Base-by-base conservation (phyloP, 2,113 vertebrate species). In the Gasterosteus aculeatus region DNA sequence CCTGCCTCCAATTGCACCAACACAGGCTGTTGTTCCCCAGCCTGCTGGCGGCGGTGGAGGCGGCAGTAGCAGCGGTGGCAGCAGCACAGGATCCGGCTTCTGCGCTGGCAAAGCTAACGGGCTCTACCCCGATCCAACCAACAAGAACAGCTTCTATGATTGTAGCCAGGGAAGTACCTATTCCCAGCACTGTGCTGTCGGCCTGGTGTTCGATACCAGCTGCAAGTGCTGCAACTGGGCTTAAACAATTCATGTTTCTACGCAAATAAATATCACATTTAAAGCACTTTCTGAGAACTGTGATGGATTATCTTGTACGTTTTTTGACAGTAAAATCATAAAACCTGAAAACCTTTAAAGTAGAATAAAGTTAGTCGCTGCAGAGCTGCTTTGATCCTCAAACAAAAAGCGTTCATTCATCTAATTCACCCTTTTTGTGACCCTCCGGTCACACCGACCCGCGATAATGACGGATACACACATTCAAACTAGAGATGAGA, bases 211-310 rank as follows among this genome's bases (percentile, higher is more conserved):
- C 8, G 90, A 95, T 7, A 0, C 74, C 56, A 82, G 60, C 82
- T 95, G 94, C 76, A 66, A 66, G n/a, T 95, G 95, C 87, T 96
- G 94, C 83, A 95, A 92, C 87, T 92, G 92, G 93, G 31, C 91
- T 62, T 94, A 88, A 81, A 83, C 11, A 31, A 51, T 51, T 33
- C 22, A 33, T 2, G 63, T 35, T 57, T 5, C 18, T 63, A 58
- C 16, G 4, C 42, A 2, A 83, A 81, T 85, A 82, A 85, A 80
- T 3, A 67, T 9, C 7, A 3, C 26, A 67, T 79, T 65, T 18
- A 53, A 75, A 79, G 5, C 62, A 62, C 54, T 18, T 51, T 62
- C 8, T 38, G 33, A 53, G 10, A 9, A 61, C 22, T 56, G 8
- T 62, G 31, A 41, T 62, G 11, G 0, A 6, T 47, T 62, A 33